phyloP scores from a whole-genome alignment of 2,888 invertebrate species.

The Heliothis peltigera region DNA sequence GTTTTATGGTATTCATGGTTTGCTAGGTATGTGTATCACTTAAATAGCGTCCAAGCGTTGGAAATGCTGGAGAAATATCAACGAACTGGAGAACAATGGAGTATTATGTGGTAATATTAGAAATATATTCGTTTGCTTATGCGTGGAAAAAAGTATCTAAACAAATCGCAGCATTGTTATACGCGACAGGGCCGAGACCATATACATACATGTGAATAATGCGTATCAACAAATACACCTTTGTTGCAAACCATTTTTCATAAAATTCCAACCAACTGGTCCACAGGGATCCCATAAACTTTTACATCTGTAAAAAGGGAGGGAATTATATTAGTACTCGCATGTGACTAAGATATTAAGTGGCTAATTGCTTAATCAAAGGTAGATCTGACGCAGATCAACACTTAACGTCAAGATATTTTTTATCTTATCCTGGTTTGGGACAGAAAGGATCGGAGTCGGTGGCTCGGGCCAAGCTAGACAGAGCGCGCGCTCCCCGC shows the following conservation, averaged over 20 bases:
- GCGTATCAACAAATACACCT: conserved; percentile 55
- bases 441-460: conserved; percentile 81
- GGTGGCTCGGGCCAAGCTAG: conserved; percentile 71
- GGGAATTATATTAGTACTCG: neutral
- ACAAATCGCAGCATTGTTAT: conserved; percentile 88
- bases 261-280: conserved; percentile 49
- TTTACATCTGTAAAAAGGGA: conserved; percentile 13
- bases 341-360: conserved; percentile 33
- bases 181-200: conserved; percentile 78
- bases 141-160: conserved; percentile 88
- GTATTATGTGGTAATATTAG: conserved; percentile 90
- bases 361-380: conserved; percentile 64
- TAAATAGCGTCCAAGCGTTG: conserved; percentile 83
- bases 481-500: conserved; percentile 66
- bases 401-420: conserved; percentile 79
- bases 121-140: conserved; percentile 88
- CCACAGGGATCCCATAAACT: conserved; percentile 30
- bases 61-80: conserved; percentile 87
- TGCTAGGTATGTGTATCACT: conserved; percentile 84
- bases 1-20: conserved; percentile 80
- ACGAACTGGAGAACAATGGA: conserved; percentile 87
- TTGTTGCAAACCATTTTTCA: conserved; percentile 60
- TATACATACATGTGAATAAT: conserved; percentile 71
- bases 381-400: conserved; percentile 71
- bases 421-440: conserved; percentile 87